Conservation (phyloP, 2,797 vertebrate species). For the Potorous gilbertii region DNA sequence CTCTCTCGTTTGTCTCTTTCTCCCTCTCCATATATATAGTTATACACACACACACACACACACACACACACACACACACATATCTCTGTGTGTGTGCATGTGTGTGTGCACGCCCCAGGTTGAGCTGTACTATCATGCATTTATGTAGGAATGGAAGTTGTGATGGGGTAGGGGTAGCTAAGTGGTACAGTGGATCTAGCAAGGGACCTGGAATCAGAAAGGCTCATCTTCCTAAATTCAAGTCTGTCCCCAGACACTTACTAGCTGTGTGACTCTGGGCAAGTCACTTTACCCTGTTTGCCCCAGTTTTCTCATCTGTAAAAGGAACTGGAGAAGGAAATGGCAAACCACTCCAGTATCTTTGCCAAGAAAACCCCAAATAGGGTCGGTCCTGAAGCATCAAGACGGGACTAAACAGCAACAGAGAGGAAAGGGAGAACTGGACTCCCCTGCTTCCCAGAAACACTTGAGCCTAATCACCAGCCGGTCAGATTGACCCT, state of each 20-base stretch:
- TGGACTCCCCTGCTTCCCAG: neutral
- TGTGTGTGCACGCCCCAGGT: no score
- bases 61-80: no score
- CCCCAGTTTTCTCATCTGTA: neutral
- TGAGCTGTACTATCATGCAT: neutral
- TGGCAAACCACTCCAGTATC: neutral
- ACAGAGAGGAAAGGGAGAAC: no score
- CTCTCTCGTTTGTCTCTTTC: no score
- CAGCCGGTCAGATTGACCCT: neutral
- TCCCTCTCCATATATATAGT: no score
- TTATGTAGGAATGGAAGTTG: neutral
- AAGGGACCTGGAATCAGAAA: neutral
- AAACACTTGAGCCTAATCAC: neutral
- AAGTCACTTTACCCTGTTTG: neutral
- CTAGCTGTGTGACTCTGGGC: neutral
- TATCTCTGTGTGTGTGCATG: no score
- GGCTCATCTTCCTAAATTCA: neutral
- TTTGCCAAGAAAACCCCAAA: neutral
- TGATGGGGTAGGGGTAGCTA: neutral
- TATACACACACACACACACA: no score
- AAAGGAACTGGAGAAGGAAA: neutral
- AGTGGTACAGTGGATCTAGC: neutral
- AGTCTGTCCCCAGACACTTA: neutral
- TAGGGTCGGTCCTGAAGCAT: neutral
- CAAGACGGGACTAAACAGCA: neutral